Evolutionary conservation across 2,888 invertebrate genomes (phyloP).

Genomic region (Orthonychiurus folsomi): DNA sequence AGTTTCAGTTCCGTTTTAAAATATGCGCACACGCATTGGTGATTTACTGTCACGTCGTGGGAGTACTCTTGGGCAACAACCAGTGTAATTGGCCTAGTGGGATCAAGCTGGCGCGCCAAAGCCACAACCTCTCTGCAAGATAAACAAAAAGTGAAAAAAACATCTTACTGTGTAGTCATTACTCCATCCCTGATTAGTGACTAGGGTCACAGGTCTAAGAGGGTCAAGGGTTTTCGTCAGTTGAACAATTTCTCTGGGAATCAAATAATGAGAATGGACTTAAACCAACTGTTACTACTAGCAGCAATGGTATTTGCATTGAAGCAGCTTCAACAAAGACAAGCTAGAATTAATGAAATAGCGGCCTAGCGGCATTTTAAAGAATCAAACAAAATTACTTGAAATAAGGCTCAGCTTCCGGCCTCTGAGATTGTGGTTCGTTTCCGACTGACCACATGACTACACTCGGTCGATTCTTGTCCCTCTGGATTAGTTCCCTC

Average conservation of each 20-base stretch:
- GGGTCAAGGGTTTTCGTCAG: constrained; percentile 26
- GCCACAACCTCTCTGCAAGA: constrained; percentile 30
- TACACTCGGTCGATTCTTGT: constrained; percentile 90
- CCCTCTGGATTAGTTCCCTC: constrained; percentile 75
- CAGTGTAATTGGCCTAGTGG: constrained; percentile 30
- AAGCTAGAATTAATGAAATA: no score
- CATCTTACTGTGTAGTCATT: constrained; percentile 16
- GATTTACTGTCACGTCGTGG: constrained; percentile 29
- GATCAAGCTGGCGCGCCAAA: constrained; percentile 25
- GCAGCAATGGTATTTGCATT: no score
- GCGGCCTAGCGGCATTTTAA: background rate
- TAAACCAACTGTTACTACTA: background rate
- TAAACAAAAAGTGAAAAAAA: background rate
- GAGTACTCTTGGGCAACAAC: constrained; percentile 32
- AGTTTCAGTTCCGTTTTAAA: background rate
- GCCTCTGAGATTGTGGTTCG: constrained; percentile 68
- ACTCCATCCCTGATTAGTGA: constrained; percentile 21
- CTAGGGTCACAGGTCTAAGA: constrained; percentile 25
- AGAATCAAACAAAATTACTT: constrained; percentile 52
- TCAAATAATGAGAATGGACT: constrained; percentile 5
- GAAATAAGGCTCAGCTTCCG: constrained; percentile 70
- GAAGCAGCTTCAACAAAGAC: no score
- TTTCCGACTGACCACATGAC: constrained; percentile 96
- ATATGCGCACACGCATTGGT: background rate
- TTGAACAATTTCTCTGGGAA: constrained; percentile 27